A percentile compares a stretch with the other conserved stretches of the same genome.
phyloP scores from a whole-genome alignment of 1,140 invertebrate genomes.

The Rhynchophorus ferrugineus region DNA sequence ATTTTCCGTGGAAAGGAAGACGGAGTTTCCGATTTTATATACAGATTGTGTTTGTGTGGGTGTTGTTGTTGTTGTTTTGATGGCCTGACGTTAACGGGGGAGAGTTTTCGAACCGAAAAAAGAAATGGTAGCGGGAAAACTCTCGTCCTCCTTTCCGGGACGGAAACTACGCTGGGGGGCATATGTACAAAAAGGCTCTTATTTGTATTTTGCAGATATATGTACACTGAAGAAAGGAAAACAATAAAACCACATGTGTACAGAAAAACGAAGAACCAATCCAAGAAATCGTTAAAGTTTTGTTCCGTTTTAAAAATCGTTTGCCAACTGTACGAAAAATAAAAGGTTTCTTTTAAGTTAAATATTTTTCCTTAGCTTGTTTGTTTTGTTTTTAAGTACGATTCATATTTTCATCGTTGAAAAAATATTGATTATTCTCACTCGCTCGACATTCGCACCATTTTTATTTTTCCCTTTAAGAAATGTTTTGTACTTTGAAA shows the following conservation, averaged over 20 bases:
- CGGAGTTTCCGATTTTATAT: constrained; percentile 11
- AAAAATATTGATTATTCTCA: constrained; percentile 19
- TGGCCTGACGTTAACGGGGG: no score
- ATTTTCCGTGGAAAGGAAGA: constrained; percentile 18
- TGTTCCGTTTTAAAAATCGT: constrained; percentile 1
- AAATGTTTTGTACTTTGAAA: constrained; percentile 24
- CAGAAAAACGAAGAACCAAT: constrained; percentile 5
- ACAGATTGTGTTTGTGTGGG: no score
- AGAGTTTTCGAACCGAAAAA: neutral
- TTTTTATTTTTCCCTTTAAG: constrained; percentile 14
- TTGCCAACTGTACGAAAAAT: constrained; percentile 11
- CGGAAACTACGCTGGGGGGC: constrained; percentile 8
- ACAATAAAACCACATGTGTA: constrained; percentile 29
- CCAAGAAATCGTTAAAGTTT: no score
- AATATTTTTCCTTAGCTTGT: no score
- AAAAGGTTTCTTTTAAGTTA: no score
- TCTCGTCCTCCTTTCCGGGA: constrained; percentile 1
- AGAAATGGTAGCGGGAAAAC: no score
- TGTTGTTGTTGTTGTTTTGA: no score
- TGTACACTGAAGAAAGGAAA: constrained; percentile 13
- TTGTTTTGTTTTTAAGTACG: constrained; percentile 19
- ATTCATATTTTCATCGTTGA: constrained; percentile 15
- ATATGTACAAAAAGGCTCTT: constrained; percentile 29
- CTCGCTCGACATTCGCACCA: constrained; percentile 11
- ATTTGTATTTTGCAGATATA: constrained; percentile 19